Evolutionary conservation across 2,113 vertebrate genomes (phyloP), one percentile per base, ranked within the genome.

Genomic region (Thryonomys swinderianus): DNA sequence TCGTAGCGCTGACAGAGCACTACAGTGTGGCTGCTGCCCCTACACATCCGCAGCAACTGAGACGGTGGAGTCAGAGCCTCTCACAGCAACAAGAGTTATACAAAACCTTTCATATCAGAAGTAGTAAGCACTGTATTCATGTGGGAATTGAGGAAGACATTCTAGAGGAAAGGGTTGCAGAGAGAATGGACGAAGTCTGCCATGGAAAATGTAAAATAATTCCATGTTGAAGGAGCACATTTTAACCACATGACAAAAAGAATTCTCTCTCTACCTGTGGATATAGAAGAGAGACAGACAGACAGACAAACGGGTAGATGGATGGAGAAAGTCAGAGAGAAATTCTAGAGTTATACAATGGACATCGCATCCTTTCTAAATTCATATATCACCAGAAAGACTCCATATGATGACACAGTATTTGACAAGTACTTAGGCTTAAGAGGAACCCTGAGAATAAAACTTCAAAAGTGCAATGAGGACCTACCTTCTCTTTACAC

Each of bases 41-140:
- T 18, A 82, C 3, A 34, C 7, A 2, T 10, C n/a, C 1, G 0
- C 0, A 0, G 23, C 1, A 9, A 23, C 1, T 8, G 4, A 32
- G 25, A 45, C 5, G 21, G 59, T 40, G 14, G 1, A 45, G 4
- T 1, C 25, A 32, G 42, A 62, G 7, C 10, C 5, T 27, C 4
- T 7, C 12, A 20, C 20, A 11, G 2, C 16, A 53, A 23, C 4
- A 45, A 48, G 34, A 34, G 6, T 21, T 30, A 0, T 3, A 0
- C 16, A n/a, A 30, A 78, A 25, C 14, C 20, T 88, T 37, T 48
- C 55, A 42, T 32, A 10, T 25, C 40, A 17, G 17, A 32, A 27
- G 48, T 11, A 81, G 25, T 13, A 45, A 82, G 45, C 9, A 5
- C 34, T 11, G 51, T 11, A 40, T 62, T 45, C n/a, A 27, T 3